Percentiles rank a stretch among this genome's conserved stretches.
Evolutionary conservation across 2,797 vertebrate genomes (phyloP).

Genomic region (Leptoclinus maculatus): DNA sequence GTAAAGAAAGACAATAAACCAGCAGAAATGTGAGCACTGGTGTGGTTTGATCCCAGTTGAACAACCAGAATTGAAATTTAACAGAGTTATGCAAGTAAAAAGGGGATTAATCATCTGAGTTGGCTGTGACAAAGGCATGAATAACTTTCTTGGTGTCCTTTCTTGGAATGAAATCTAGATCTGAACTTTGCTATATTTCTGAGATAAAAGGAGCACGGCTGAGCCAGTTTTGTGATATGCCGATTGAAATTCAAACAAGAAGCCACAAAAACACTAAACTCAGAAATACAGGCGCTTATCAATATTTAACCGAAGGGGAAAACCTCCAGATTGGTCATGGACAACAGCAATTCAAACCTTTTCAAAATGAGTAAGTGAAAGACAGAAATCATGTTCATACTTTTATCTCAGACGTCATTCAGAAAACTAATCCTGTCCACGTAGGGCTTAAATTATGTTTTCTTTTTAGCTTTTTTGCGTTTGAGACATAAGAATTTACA

Average conservation of each 20-base stretch:
- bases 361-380: constrained; percentile 12
- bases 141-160: constrained; percentile 3
- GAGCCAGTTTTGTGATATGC: constrained; percentile 18
- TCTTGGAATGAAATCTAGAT: constrained; percentile 8
- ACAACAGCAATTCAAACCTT: constrained; percentile 7
- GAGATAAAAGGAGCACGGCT: constrained; percentile 31
- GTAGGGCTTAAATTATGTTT: constrained; percentile 10
- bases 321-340: neutral
- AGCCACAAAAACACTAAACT: neutral
- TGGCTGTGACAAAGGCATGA: constrained; percentile 2
- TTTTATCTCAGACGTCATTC: neutral
- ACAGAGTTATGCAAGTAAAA: neutral
- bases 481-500: constrained; percentile 26
- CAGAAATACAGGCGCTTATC: constrained; percentile 1
- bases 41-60: constrained; percentile 37
- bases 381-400: neutral
- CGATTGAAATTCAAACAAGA: constrained; percentile 29
- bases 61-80: constrained; percentile 24
- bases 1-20: constrained; percentile 24
- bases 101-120: neutral
- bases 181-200: neutral
- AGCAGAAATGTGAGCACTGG: constrained; percentile 24
- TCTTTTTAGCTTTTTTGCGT: constrained; percentile 4
- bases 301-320: constrained; percentile 5
- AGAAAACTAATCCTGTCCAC: constrained; percentile 18